A percentile compares a stretch with the other conserved stretches of the same genome.
Evolutionary conservation across 2,888 invertebrate species (phyloP).

Genomic region (Stenodema calcarata): DNA sequence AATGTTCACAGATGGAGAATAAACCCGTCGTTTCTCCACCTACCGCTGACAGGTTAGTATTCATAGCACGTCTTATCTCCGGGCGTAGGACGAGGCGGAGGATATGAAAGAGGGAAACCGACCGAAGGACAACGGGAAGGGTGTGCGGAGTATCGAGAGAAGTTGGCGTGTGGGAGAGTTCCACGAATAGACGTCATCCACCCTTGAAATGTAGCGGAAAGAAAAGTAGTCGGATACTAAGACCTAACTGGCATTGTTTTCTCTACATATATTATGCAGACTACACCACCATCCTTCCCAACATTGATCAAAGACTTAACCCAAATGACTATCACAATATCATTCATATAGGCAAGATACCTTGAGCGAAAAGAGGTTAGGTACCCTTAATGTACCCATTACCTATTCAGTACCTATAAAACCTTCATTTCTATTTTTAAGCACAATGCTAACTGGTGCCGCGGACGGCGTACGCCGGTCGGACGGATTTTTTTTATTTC

Average conservation of each 20-base stretch:
- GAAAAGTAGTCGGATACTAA: neutral
- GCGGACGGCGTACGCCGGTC: too few relatives aligned
- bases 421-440: too few relatives aligned
- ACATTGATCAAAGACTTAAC: too few relatives aligned
- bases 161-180: neutral
- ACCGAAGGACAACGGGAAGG: neutral
- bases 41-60: conserved; percentile 18
- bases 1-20: conserved; percentile 15
- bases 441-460: too few relatives aligned
- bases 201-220: neutral
- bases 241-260: neutral
- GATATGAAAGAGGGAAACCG: neutral
- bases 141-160: neutral
- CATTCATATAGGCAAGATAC: too few relatives aligned
- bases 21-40: conserved; percentile 1
- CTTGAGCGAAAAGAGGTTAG: too few relatives aligned
- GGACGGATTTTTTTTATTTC: too few relatives aligned
- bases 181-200: neutral
- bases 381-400: too few relatives aligned
- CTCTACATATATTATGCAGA: neutral
- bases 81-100: neutral
- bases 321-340: too few relatives aligned
- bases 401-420: too few relatives aligned
- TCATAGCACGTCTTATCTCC: conserved; percentile 18
- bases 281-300: too few relatives aligned